phyloP scores from a whole-genome alignment of 1,140 invertebrate genomes.

The Trinorchestia longiramus region DNA sequence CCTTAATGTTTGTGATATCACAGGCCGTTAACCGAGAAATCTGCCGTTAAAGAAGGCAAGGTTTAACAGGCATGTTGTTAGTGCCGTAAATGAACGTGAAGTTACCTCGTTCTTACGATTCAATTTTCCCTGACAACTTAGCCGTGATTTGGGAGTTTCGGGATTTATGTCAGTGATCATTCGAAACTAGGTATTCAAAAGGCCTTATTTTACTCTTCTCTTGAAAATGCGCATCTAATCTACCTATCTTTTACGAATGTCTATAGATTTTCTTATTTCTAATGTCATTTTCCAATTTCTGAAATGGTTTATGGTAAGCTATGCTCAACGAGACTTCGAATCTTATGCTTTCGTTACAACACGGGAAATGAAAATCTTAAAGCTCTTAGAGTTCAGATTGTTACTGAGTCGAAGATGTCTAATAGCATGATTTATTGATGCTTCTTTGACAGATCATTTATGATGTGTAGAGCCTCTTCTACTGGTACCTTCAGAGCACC shows the following conservation, averaged over 20 bases:
- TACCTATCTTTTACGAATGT: neutral
- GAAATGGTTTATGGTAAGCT: neutral
- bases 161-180: neutral
- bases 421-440: neutral
- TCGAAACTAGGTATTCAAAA: neutral
- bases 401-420: neutral
- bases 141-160: neutral
- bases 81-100: neutral
- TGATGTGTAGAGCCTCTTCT: neutral
- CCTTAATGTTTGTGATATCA: neutral
- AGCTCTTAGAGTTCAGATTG: neutral
- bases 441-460: neutral
- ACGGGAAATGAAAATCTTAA: neutral
- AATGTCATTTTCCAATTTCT: neutral
- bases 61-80: neutral
- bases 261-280: neutral
- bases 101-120: neutral
- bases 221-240: too few relatives aligned
- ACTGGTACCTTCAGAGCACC: neutral
- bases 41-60: neutral
- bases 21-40: neutral
- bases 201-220: too few relatives aligned
- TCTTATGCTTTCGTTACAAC: too few relatives aligned
- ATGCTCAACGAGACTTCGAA: too few relatives aligned
- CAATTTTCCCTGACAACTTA: neutral